These are phyloP conservation scores for Agonopterix heracliana DNA, from an alignment of 2,888 invertebrate genomes.

Conservation along the genomic window DNA sequence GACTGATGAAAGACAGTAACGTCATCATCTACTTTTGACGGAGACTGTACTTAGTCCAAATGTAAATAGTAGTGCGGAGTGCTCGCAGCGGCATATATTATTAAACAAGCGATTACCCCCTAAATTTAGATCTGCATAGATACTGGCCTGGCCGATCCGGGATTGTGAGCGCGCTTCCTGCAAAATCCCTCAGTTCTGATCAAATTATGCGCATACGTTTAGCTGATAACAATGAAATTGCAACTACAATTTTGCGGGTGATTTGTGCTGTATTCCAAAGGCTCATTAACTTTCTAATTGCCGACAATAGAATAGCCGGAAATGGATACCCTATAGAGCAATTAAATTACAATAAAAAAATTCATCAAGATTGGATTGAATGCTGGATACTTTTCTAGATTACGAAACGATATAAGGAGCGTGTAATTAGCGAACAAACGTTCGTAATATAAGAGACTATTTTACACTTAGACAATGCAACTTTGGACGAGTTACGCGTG, in stretches of 20 bases:
- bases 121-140: conserved; percentile 59
- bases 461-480: no score
- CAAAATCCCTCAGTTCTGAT: conserved; percentile 45
- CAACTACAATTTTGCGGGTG: neutral
- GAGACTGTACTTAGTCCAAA: conserved; percentile 7
- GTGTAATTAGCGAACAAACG: conserved; percentile 29
- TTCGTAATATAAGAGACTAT: conserved; percentile 2
- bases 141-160: conserved; percentile 31
- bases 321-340: no score
- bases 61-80: conserved; percentile 31
- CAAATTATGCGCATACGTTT: conserved; percentile 61
- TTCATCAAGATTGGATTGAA: no score
- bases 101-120: conserved; percentile 53
- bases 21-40: no score
- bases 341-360: no score
- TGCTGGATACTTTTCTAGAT: no score
- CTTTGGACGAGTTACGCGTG: no score
- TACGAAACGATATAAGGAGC: conserved; percentile 1
- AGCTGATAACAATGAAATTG: conserved; percentile 15
- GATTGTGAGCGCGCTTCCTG: conserved; percentile 38
- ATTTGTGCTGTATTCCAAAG: neutral
- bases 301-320: no score
- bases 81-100: conserved; percentile 45
- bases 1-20: conserved; percentile 11
- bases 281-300: no score